A percentile compares a stretch with the other conserved stretches of the same genome.
phyloP scores from a whole-genome alignment of 2,113 vertebrate species.

The Casuarius casuarius region DNA sequence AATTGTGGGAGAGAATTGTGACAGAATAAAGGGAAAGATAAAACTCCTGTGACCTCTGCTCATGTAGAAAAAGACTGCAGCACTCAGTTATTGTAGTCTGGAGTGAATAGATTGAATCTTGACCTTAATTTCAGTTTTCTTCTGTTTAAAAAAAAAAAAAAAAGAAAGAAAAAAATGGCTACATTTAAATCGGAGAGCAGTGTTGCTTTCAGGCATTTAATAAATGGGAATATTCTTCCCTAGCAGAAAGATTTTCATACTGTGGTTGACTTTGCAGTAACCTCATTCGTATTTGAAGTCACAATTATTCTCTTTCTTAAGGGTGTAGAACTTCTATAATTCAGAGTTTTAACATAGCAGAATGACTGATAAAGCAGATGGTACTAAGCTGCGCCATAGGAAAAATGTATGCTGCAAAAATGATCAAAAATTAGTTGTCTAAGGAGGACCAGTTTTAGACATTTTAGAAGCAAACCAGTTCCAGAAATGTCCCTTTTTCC shows the following conservation, averaged over 20 bases:
- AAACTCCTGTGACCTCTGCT: background rate
- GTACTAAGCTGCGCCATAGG: background rate
- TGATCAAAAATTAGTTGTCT: background rate
- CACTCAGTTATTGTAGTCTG: background rate
- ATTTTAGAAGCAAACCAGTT: background rate
- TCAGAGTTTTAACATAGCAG: background rate
- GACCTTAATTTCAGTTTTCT: constrained; percentile 31
- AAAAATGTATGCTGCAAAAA: background rate
- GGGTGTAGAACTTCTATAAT: background rate
- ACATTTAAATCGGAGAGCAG: background rate
- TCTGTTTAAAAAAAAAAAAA: background rate
- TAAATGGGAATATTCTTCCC: background rate
- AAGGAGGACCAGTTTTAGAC: background rate
- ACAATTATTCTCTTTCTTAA: constrained; percentile 28
- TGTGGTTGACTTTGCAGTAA: background rate
- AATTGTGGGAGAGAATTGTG: constrained; percentile 14
- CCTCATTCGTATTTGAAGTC: constrained; percentile 12
- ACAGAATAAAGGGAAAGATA: constrained; percentile 4
- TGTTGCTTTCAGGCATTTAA: background rate
- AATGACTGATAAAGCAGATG: background rate
- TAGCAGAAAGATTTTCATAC: background rate
- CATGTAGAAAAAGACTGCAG: background rate
- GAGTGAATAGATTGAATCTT: background rate
- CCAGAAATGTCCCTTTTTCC: accelerated
- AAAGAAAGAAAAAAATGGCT: background rate